Evolutionary conservation across 2,888 invertebrate genomes (phyloP), one percentile per base, ranked within the genome.

Genomic region (Liopterus haemorrhoidalis): DNA sequence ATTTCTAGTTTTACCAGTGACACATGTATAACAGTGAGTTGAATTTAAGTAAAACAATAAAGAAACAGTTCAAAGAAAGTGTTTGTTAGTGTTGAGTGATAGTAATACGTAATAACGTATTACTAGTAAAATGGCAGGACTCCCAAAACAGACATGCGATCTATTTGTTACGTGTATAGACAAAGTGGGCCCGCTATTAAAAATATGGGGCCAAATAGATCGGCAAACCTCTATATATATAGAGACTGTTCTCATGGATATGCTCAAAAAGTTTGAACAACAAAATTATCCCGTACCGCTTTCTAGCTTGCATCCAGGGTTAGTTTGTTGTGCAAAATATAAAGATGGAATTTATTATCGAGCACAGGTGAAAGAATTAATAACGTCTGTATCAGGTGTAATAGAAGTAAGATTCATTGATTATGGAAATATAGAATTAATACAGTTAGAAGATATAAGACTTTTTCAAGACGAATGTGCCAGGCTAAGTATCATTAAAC

Each of bases 141-240:
- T n/a, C n/a, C n/a, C n/a, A n/a, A n/a, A n/a, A n/a, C n/a, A n/a
- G n/a, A n/a, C n/a, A n/a, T n/a, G n/a, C n/a, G 45, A 45, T 16
- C 32, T 45, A 4, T 45, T 45, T n/a, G 74, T 82, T 57, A 84
- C 83, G 49, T 76, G 78, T 67, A 74, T 85, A 50, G 83, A 84
- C 58, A 74, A 76, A 38, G 79, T 81, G 49, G 79, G 81, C 20
- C 76, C 77, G 46, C 80, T 81, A 60, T 66, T 87, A 48, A 81
- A 78, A 69, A 70, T 87, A 59, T 82, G 79, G 71, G 86, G 83
- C 19, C 86, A 86, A 65, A 67, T 73, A 1, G 78, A 81, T 57
- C 74, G 76, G 55, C 68, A 70, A 48, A 64, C 73, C 30, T 72
- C 76, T 1, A 60, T 75, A 41, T 70, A 71, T 59, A 65, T 82